Conservation (phyloP, 2,113 vertebrate genomes). For the Psophia crepitans region DNA sequence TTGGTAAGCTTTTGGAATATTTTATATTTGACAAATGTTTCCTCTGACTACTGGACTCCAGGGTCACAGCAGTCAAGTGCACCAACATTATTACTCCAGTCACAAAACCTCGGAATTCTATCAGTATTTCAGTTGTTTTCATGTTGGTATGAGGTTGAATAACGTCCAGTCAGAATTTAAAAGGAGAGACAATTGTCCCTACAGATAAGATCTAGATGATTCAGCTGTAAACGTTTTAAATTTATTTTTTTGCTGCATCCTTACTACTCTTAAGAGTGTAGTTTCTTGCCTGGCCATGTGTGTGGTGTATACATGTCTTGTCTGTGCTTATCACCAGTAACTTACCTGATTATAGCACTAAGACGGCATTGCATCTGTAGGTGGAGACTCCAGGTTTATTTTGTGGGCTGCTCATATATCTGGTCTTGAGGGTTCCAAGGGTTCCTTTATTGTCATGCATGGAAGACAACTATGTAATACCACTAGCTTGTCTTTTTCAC, state of each 20-base stretch:
- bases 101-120: background rate
- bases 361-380: background rate
- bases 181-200: background rate
- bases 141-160: background rate
- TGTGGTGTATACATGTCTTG: background rate
- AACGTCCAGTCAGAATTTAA: background rate
- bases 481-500: background rate
- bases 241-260: background rate
- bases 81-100: background rate
- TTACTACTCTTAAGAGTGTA: background rate
- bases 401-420: background rate
- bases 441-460: background rate
- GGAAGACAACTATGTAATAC: background rate
- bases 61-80: background rate
- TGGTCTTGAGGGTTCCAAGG: background rate
- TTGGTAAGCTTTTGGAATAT: background rate
- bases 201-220: background rate
- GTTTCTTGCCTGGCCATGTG: background rate
- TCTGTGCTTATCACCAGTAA: background rate
- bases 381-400: background rate
- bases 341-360: too few species aligned
- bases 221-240: background rate
- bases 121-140: background rate
- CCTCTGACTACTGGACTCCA: background rate
- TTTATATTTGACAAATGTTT: background rate